A percentile compares a stretch with the other conserved stretches of the same genome.
Conservation (phyloP, 2,888 invertebrate genomes). For the Drosophila melanosoma region DNA sequence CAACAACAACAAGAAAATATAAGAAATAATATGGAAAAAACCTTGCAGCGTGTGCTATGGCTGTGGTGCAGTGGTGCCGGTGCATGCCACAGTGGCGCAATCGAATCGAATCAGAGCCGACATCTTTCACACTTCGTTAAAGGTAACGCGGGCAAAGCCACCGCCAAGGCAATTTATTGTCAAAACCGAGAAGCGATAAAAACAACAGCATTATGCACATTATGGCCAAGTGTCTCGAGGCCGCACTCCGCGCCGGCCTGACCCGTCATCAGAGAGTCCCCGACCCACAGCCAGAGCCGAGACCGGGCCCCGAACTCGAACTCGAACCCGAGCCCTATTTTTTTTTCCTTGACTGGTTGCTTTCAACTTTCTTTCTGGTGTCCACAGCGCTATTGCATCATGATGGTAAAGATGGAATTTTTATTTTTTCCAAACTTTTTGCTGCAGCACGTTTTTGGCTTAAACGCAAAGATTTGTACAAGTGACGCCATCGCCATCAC, state of each 20-base stretch:
- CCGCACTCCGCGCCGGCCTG: conserved; percentile 58
- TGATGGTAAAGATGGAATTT: conserved; percentile 40
- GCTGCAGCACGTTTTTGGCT: conserved; percentile 68
- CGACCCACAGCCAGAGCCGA: conserved; percentile 5
- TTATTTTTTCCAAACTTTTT: conserved; percentile 9
- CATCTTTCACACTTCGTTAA: conserved; percentile 80
- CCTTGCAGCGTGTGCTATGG: conserved; percentile 68
- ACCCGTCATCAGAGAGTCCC: conserved; percentile 59
- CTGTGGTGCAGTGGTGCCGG: conserved; percentile 18
- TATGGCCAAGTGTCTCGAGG: conserved; percentile 62
- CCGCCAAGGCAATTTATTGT: conserved; percentile 77
- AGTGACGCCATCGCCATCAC: conserved; percentile 63
- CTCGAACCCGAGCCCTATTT: conserved; percentile 43
- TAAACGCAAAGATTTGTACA: conserved; percentile 81
- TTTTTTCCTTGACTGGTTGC: conserved; percentile 16
- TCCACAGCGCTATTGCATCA: conserved; percentile 63
- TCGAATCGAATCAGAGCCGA: conserved; percentile 75
- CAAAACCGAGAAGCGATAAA: conserved; percentile 66
- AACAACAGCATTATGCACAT: conserved; percentile 77
- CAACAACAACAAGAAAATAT: conserved; percentile 1
- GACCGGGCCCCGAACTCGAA: conserved; percentile 10
- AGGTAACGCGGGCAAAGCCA: conserved; percentile 67
- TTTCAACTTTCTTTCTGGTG: conserved; percentile 72
- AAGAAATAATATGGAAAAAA: conserved; percentile 29
- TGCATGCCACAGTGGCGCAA: conserved; percentile 75